Conservation (phyloP, 64 coral and sea anemone genomes). For the Stylophora pistillata region DNA sequence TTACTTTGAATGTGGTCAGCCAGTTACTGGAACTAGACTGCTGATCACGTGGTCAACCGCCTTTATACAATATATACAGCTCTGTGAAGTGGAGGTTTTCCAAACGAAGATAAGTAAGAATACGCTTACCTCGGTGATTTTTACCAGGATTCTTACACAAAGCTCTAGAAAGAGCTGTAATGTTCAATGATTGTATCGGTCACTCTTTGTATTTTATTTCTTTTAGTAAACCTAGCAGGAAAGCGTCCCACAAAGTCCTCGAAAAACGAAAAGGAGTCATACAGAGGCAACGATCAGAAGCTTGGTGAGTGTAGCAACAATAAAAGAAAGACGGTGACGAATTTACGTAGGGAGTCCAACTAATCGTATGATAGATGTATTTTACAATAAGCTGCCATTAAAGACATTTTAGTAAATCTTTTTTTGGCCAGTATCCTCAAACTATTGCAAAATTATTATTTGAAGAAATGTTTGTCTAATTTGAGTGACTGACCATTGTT, state of each 20-base stretch:
- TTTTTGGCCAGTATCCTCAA: not conserved
- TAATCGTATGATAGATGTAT: not conserved
- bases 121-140: too few relatives aligned
- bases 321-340: not conserved
- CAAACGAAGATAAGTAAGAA: too few relatives aligned
- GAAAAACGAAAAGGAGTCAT: not conserved
- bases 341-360: not conserved
- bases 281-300: slow-evolving; percentile 1
- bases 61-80: too few relatives aligned
- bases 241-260: not conserved
- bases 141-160: too few relatives aligned
- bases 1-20: too few relatives aligned
- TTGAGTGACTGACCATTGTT: not conserved
- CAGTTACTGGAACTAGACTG: too few relatives aligned
- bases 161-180: too few relatives aligned
- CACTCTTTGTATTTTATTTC: too few relatives aligned
- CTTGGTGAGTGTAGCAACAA: not conserved
- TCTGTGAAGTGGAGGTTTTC: too few relatives aligned
- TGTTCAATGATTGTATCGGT: too few relatives aligned
- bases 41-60: too few relatives aligned
- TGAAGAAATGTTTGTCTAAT: not conserved
- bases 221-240: slow-evolving; percentile 2
- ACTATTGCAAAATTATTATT: not conserved
- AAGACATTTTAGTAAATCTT: not conserved
- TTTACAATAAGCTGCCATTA: too few relatives aligned